Percentiles rank a stretch among this genome's conserved stretches.
Conservation (phyloP, 92 coral and sea anemone species). For the Umimayanthus kanabou region DNA sequence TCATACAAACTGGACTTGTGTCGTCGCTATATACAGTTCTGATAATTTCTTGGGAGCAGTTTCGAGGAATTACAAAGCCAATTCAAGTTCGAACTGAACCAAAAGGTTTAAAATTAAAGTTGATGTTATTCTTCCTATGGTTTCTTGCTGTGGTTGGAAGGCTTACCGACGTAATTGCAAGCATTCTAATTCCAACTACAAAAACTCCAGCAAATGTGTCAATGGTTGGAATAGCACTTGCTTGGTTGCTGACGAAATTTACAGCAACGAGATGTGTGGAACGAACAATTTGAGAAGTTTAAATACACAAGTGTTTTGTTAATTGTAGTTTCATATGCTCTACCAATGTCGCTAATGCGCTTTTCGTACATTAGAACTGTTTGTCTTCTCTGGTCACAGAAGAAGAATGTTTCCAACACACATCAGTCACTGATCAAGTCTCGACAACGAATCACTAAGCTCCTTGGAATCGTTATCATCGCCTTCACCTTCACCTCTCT, state of each 20-base stretch:
- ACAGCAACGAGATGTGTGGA: not conserved
- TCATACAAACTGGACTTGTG: not conserved
- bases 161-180: not conserved
- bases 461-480: not conserved
- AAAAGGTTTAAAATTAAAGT: not conserved
- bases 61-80: not conserved
- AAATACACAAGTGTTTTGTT: not conserved
- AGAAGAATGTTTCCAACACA: not conserved
- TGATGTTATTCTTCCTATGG: not conserved
- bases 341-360: not conserved
- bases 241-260: not conserved
- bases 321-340: no score
- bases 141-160: not conserved
- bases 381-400: not conserved
- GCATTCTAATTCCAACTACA: not conserved
- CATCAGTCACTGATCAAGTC: not conserved
- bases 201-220: not conserved
- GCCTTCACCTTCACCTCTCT: no score
- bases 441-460: not conserved
- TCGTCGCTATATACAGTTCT: not conserved
- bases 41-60: not conserved
- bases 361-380: not conserved
- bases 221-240: not conserved
- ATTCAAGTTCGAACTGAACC: constrained; percentile 1
- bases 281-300: not conserved